phyloP scores from a whole-genome alignment of 2,888 invertebrate genomes.

The Synanthedon andrenaeformis region DNA sequence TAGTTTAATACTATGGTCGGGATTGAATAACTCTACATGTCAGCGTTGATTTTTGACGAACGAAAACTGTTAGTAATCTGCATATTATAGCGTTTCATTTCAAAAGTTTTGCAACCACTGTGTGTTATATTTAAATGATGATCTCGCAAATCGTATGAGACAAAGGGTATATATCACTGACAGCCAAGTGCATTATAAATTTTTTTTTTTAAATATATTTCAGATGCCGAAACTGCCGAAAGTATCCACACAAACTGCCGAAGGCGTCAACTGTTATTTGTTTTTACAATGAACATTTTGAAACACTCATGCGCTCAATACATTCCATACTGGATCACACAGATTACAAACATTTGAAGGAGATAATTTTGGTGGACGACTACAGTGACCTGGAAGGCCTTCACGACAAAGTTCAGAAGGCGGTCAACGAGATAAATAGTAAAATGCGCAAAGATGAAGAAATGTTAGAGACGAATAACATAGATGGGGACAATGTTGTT shows the following conservation, averaged over 20 bases:
- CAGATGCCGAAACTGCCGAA: constrained; percentile 77
- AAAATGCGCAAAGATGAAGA: constrained; percentile 47
- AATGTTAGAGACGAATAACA: constrained; percentile 51
- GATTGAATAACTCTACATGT: no score
- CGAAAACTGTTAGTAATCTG: constrained; percentile 72
- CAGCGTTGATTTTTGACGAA: no score
- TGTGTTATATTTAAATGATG: neutral
- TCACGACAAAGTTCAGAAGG: constrained; percentile 71
- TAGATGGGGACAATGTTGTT: constrained; percentile 43
- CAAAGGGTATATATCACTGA: neutral
- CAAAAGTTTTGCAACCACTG: no score
- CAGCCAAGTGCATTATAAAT: no score
- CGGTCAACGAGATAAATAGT: constrained; percentile 66
- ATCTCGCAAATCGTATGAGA: no score
- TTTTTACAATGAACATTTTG: constrained; percentile 94
- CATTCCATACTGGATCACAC: constrained; percentile 88
- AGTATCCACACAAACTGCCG: constrained; percentile 75
- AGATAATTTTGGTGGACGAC: constrained; percentile 94
- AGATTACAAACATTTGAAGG: constrained; percentile 78
- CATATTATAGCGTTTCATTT: neutral
- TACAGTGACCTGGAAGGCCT: constrained; percentile 81
- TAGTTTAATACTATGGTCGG: no score
- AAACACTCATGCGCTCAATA: constrained; percentile 87
- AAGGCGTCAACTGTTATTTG: constrained; percentile 90
- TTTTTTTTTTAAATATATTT: no score